A percentile compares a stretch with the other conserved stretches of the same genome.
phyloP scores from a whole-genome alignment of 2,888 invertebrate genomes.

The Sisyra terminalis region DNA sequence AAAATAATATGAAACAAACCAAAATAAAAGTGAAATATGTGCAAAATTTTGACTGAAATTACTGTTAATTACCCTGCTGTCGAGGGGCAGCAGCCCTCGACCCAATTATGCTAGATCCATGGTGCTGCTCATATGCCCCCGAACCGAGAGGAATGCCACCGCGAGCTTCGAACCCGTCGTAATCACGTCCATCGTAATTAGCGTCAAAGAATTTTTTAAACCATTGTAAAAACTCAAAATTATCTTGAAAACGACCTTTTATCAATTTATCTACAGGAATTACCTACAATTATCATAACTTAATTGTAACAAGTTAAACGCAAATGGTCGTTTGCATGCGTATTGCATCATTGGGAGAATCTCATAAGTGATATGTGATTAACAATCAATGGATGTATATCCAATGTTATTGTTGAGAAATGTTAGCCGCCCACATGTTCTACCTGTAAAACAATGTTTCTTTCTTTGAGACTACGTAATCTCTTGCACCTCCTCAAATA shows the following conservation, averaged over 20 bases:
- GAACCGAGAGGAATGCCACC: constrained; percentile 68
- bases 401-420: too few relatives aligned
- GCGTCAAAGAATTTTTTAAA: constrained; percentile 99
- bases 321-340: not conserved
- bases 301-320: not conserved
- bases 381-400: too few relatives aligned
- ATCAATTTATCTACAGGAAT: constrained; percentile 98
- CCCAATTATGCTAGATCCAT: constrained; percentile 3
- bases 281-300: constrained; percentile 47
- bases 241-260: constrained; percentile 99
- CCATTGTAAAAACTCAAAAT: constrained; percentile 99
- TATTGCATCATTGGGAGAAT: too few relatives aligned
- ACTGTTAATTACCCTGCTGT: constrained; percentile 8
- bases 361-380: too few relatives aligned
- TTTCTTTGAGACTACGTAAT: too few relatives aligned
- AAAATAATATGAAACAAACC: constrained; percentile 16
- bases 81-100: not conserved
- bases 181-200: constrained; percentile 95
- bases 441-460: too few relatives aligned
- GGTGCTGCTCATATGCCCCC: constrained; percentile 26
- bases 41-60: constrained; percentile 7
- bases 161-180: constrained; percentile 81
- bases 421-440: too few relatives aligned
- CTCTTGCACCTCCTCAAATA: too few relatives aligned
- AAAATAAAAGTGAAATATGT: too few relatives aligned